These are phyloP conservation scores for Lamprologus sp. DNA, from an alignment of 2,113 vertebrate species.

Conservation along the genomic window DNA sequence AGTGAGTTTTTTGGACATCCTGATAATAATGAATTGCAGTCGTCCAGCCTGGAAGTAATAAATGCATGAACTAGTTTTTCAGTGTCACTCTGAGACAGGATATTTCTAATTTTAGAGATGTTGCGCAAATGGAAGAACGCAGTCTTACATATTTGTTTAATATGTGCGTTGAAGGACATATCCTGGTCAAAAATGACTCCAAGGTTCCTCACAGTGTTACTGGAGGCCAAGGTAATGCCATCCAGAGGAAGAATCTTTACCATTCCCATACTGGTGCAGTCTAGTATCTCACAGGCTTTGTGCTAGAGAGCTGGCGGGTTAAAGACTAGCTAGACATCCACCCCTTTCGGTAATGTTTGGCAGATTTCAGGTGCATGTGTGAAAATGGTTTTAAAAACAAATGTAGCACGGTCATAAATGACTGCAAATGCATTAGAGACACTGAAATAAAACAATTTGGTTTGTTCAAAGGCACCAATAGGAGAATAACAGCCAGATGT, in stretches of 20 bases:
- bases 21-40: no score
- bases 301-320: not conserved
- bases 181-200: no score
- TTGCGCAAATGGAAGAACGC: accelerated
- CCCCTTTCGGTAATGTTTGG: not conserved
- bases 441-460: not conserved
- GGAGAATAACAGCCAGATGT: not conserved
- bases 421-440: not conserved
- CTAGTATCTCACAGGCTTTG: not conserved
- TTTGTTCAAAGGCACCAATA: accelerated
- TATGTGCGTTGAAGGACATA: accelerated
- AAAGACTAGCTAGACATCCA: not conserved
- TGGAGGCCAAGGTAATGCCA: no score
- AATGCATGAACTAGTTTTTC: no score
- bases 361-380: not conserved
- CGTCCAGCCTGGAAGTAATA: no score
- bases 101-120: no score
- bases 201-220: no score
- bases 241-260: not conserved
- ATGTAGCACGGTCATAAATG: not conserved
- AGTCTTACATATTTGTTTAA: no score
- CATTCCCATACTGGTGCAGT: not conserved
- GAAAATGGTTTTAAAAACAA: not conserved
- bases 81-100: no score
- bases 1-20: no score